Evolutionary conservation across 2,888 invertebrate genomes (phyloP).

Genomic region (Brenthis hecate): DNA sequence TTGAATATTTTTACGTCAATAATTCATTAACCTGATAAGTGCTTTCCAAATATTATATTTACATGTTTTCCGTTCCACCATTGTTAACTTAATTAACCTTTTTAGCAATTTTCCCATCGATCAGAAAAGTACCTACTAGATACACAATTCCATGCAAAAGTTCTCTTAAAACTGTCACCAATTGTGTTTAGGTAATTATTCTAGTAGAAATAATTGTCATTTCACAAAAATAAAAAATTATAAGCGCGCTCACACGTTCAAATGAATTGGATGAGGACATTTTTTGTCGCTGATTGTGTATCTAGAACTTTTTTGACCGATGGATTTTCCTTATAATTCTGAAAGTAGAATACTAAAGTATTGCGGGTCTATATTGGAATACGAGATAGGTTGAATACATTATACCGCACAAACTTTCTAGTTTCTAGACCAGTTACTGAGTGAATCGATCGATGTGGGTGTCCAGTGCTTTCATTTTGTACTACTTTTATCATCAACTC

Average conservation of each 20-base stretch:
- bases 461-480: slow-evolving; percentile 31
- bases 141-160: too few relatives aligned
- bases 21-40: slow-evolving; percentile 22
- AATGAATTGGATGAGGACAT: too few relatives aligned
- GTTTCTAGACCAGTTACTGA: slow-evolving; percentile 36
- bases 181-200: too few relatives aligned
- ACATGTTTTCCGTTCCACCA: slow-evolving; percentile 14
- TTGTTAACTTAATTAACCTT: slow-evolving; percentile 17
- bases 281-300: too few relatives aligned
- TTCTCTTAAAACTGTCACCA: too few relatives aligned
- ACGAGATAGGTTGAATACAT: slow-evolving; percentile 12
- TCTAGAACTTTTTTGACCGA: too few relatives aligned
- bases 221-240: too few relatives aligned
- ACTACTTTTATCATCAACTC: slow-evolving; percentile 29
- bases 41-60: slow-evolving; percentile 17
- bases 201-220: too few relatives aligned
- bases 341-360: too few relatives aligned
- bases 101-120: not conserved
- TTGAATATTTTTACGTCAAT: slow-evolving; percentile 26
- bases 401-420: slow-evolving; percentile 34
- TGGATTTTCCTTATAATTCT: too few relatives aligned
- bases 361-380: not conserved
- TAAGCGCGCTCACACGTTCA: too few relatives aligned
- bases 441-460: slow-evolving; percentile 27
- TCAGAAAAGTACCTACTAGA: too few relatives aligned